Base-by-base conservation (phyloP, 1,140 invertebrate species). In the Orius insidiosus region DNA sequence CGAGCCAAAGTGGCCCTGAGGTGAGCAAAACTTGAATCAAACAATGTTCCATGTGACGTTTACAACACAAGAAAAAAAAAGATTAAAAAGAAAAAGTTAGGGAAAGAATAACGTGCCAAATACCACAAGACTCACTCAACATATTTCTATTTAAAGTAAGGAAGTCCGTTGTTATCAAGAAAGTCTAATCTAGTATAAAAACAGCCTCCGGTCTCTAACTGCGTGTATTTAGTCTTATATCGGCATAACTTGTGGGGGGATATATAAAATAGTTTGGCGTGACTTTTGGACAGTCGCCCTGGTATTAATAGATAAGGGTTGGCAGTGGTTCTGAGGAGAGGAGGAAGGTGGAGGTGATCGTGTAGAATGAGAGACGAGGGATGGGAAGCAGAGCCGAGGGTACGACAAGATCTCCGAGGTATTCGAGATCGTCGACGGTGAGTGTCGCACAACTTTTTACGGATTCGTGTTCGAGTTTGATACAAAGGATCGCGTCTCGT, bases 391-490 rank as follows among this genome's bases (percentile, higher is more conserved):
- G 43, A 38, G 45, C 43, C 24, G 33, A 39, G 37, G 41, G 40
- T 41, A 33, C 47, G 39, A n/a, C n/a, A n/a, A 54, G 61, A 59
- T 32, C 59, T 63, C 13, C 68, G 73, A 48, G 69, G 70, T 85
- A 84, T 61, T 66, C 73, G 33, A 73, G 83, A 13, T 75, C 80
- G 13, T 80, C 80, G 19, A 83, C 80, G 10, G 68, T 75, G 7
- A 86, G 82, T 63, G 81, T 87, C 45, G 81, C 81, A 37, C 84
- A 87, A 61, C 64, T 88, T 51, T 64, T 88, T 47, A 80, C 73
- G 41, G 83, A 87, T 56, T 84, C 82, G 48, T 88, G 82, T 63
- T 79, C 80, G 50, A 87, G 72, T 62, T 68, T 87, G 18, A 68
- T 88, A 45, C 81, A 85, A 54, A 67, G 81, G 38, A 63, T 87